A percentile compares a stretch with the other conserved stretches of the same genome.
Evolutionary conservation across 2,113 vertebrate species (phyloP).

Genomic region (Trachemys scripta): DNA sequence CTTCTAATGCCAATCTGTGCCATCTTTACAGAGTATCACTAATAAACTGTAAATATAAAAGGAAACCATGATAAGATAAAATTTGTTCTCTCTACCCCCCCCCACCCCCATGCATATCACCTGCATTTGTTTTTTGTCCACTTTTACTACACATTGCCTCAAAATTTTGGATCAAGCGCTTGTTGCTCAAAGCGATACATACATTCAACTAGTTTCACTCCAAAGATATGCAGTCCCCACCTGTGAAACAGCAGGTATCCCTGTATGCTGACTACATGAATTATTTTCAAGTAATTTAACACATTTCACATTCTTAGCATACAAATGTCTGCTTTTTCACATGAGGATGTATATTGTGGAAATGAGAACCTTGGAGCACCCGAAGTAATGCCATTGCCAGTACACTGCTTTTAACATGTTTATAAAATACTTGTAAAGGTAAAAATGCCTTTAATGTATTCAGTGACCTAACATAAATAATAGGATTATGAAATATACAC

Average conservation of each 20-base stretch:
- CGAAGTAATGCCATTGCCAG: conserved; percentile 28
- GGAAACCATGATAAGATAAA: neutral
- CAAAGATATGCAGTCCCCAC: neutral
- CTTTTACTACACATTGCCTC: neutral
- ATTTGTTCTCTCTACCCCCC: neutral
- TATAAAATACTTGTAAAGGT: conserved; percentile 36
- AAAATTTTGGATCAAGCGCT: neutral
- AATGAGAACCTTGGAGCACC: conserved; percentile 30
- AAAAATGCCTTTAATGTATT: conserved; percentile 39
- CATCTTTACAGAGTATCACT: neutral
- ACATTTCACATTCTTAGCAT: neutral
- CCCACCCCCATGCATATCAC: neutral
- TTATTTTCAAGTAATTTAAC: conserved; percentile 6
- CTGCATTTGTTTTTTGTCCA: neutral
- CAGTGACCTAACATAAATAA: conserved; percentile 15
- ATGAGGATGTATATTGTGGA: neutral
- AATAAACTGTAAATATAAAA: neutral
- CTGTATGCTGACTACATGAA: neutral
- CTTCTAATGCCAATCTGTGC: neutral
- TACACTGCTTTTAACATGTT: neutral
- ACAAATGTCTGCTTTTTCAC: neutral
- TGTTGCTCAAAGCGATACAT: neutral
- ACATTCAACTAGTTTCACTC: neutral
- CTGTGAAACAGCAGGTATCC: neutral
- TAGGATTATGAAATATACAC: neutral